Evolutionary conservation across 2,888 invertebrate species (phyloP).

Genomic region (Hermaeophaga mercurialis): DNA sequence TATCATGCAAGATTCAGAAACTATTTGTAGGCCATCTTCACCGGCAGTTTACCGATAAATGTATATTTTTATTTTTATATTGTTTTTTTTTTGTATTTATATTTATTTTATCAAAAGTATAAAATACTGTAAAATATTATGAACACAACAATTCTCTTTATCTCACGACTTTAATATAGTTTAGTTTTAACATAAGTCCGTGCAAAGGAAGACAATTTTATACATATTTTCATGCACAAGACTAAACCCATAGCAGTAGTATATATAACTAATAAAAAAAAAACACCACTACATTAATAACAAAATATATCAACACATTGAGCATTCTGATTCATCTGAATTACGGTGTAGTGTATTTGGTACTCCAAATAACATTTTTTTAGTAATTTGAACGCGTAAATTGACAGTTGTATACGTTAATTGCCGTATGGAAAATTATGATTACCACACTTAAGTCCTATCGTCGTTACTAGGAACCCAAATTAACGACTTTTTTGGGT

Average conservation of each 20-base stretch:
- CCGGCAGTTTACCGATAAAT: constrained; percentile 30
- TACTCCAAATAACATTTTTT: constrained; percentile 15
- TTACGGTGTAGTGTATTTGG: constrained; percentile 23
- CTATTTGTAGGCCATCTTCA: constrained; percentile 33
- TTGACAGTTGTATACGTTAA: no score
- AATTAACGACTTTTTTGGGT: no score
- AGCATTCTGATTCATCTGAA: constrained; percentile 37
- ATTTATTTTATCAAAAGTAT: constrained; percentile 56
- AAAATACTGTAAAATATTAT: constrained; percentile 59
- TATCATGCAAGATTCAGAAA: constrained; percentile 24
- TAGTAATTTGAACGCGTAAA: neutral
- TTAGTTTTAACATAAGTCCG: constrained; percentile 23
- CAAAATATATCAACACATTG: constrained; percentile 37
- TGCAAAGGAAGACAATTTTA: constrained; percentile 41
- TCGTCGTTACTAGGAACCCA: no score
- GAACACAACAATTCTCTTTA: constrained; percentile 60
- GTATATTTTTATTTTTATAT: constrained; percentile 43
- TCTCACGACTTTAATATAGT: constrained; percentile 48
- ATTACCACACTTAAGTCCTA: no score
- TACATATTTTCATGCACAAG: constrained; percentile 37
- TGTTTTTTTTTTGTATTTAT: constrained; percentile 47
- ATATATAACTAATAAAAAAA: constrained; percentile 33
- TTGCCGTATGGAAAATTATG: no score
- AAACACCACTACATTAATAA: constrained; percentile 33
- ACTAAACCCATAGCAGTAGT: constrained; percentile 28